Percentiles rank a stretch among this genome's conserved stretches.
phyloP scores from a whole-genome alignment of 2,888 invertebrate genomes.

The Onchidella celtica region DNA sequence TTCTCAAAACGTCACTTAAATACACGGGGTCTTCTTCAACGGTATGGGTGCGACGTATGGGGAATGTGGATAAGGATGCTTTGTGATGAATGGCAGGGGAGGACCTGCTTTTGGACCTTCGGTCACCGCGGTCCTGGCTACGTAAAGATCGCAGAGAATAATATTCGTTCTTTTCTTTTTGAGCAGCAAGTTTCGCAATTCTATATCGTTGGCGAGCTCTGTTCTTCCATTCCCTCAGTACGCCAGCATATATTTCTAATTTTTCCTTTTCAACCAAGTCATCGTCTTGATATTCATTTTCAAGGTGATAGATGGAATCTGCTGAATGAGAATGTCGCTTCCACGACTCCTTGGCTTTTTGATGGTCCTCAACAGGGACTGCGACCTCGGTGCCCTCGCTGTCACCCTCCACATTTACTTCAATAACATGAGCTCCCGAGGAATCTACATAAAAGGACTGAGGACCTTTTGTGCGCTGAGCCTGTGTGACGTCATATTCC shows the following conservation, averaged over 20 bases:
- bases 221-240: conserved; percentile 7
- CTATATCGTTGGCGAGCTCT: background rate
- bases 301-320: background rate
- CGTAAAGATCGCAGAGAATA: background rate
- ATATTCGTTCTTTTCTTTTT: background rate
- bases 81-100: background rate
- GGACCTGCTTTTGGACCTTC: background rate
- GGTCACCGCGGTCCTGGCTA: background rate
- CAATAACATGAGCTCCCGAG: conserved; percentile 13
- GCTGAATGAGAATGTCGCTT: background rate
- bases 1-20: background rate
- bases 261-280: background rate
- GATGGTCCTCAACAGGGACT: background rate
- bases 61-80: background rate
- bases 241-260: background rate
- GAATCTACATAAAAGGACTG: background rate
- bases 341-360: background rate
- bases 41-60: background rate
- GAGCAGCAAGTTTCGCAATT: background rate
- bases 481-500: background rate
- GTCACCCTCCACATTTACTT: conserved; percentile 10
- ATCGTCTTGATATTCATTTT: background rate
- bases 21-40: background rate
- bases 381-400: background rate
- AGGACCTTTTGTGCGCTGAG: background rate